Evolutionary conservation across 2,113 vertebrate species (phyloP).

Genomic region (Gobiocypris rarus): DNA sequence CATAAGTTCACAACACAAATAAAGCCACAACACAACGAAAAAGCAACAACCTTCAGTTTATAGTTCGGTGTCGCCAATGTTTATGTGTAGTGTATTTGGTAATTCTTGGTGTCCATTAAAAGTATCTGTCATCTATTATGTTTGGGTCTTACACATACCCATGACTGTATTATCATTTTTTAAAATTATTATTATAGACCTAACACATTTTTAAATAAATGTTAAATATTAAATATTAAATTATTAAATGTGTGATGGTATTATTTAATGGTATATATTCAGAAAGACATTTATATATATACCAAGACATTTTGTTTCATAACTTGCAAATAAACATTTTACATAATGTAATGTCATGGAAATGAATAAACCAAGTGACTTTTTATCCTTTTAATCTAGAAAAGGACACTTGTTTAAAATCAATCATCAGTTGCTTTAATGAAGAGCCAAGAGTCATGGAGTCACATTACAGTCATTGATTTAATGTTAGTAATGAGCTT

Average conservation of each 20-base stretch:
- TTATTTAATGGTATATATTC: neutral
- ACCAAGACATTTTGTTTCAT: neutral
- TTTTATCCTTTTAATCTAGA: slow-evolving; percentile 37
- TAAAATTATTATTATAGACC: neutral
- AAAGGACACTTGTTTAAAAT: slow-evolving; percentile 43
- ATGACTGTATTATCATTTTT: neutral
- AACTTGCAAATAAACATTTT: neutral
- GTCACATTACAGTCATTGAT: slow-evolving; percentile 43
- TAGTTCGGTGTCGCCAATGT: too few relatives aligned
- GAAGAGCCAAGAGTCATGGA: slow-evolving; percentile 27
- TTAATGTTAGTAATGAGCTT: slow-evolving; percentile 50
- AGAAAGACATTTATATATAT: too few relatives aligned
- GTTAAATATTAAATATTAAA: too few relatives aligned
- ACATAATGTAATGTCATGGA: neutral
- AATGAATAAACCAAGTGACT: neutral
- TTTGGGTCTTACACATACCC: too few relatives aligned
- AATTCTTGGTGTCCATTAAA: too few relatives aligned
- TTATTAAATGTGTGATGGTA: neutral
- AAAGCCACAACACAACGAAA: too few relatives aligned
- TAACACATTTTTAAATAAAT: neutral
- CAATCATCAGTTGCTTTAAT: slow-evolving; percentile 38
- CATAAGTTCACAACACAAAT: too few relatives aligned
- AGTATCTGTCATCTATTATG: too few relatives aligned
- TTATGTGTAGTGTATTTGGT: too few relatives aligned
- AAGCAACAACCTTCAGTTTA: too few relatives aligned